Conservation (phyloP, 2,888 invertebrate genomes). For the Rhorus exstirpatorius region DNA sequence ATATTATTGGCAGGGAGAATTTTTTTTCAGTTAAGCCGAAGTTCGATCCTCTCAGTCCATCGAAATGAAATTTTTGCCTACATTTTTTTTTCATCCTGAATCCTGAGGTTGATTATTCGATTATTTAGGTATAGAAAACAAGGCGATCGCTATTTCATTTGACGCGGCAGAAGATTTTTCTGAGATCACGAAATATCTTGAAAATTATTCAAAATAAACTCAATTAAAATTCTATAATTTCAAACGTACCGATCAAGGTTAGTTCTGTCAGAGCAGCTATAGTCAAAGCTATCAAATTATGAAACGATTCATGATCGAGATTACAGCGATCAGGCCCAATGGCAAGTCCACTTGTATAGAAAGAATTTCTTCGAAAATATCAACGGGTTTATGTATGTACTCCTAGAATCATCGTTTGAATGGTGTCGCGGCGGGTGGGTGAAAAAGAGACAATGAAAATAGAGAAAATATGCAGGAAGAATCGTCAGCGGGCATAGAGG, state of each 20-base stretch:
- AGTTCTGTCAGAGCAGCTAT: too few relatives aligned
- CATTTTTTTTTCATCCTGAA: background rate
- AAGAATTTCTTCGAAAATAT: background rate
- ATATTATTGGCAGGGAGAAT: background rate
- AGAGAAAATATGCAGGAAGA: slow-evolving; percentile 43
- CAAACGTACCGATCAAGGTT: too few relatives aligned
- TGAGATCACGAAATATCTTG: too few relatives aligned
- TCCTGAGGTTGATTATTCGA: background rate
- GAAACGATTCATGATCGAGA: slow-evolving; percentile 12
- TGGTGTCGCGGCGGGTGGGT: background rate
- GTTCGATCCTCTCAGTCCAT: background rate
- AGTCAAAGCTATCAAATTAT: too few relatives aligned
- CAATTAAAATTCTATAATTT: too few relatives aligned
- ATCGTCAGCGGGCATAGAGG: slow-evolving; percentile 53
- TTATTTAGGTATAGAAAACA: background rate
- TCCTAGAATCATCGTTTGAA: slow-evolving; percentile 10
- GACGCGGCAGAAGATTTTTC: too few relatives aligned
- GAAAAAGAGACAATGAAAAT: slow-evolving; percentile 26
- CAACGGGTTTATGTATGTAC: background rate
- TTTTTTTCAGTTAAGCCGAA: background rate
- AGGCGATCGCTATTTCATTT: too few relatives aligned
- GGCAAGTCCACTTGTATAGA: background rate
- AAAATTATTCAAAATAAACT: too few relatives aligned
- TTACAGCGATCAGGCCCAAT: slow-evolving; percentile 14
- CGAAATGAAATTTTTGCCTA: background rate